Evolutionary conservation across 2,113 vertebrate species (phyloP).

Genomic region (Origma solitaria): DNA sequence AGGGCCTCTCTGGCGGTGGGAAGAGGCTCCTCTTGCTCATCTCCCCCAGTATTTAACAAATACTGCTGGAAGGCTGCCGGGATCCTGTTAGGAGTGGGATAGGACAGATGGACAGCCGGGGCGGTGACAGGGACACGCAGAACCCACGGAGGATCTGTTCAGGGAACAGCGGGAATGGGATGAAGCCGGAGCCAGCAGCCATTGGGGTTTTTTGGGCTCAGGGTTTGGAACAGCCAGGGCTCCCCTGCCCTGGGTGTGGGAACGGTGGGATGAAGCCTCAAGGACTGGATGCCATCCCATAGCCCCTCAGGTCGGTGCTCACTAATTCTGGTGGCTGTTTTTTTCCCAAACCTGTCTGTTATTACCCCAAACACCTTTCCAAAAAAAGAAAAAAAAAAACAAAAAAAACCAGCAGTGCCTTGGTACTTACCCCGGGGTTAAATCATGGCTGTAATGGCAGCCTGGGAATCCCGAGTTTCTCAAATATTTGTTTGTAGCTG

Average conservation of each 20-base stretch:
- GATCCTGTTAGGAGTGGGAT: not conserved
- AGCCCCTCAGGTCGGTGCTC: not conserved
- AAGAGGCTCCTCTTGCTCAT: not conserved
- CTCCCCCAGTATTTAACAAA: not conserved
- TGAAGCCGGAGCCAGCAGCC: not conserved
- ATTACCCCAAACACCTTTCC: not conserved
- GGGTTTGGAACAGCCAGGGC: not conserved
- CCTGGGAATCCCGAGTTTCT: not conserved
- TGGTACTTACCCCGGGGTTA: not conserved
- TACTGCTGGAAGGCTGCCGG: not conserved
- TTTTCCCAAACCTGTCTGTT: not conserved
- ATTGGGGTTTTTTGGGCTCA: not conserved
- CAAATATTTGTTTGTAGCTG: not conserved
- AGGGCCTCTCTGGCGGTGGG: not conserved
- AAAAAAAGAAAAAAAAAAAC: too few species aligned
- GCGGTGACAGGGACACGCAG: not conserved
- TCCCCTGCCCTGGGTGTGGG: not conserved
- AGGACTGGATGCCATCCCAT: not conserved
- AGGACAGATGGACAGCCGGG: not conserved
- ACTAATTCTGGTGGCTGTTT: not conserved
- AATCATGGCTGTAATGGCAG: not conserved
- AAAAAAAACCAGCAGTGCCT: not conserved
- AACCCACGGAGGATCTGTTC: not conserved
- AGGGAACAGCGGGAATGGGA: not conserved
- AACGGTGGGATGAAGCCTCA: not conserved